These are phyloP conservation scores for Thaumetopoea pityocampa DNA, from an alignment of 1,140 invertebrate species.

Conservation along the genomic window DNA sequence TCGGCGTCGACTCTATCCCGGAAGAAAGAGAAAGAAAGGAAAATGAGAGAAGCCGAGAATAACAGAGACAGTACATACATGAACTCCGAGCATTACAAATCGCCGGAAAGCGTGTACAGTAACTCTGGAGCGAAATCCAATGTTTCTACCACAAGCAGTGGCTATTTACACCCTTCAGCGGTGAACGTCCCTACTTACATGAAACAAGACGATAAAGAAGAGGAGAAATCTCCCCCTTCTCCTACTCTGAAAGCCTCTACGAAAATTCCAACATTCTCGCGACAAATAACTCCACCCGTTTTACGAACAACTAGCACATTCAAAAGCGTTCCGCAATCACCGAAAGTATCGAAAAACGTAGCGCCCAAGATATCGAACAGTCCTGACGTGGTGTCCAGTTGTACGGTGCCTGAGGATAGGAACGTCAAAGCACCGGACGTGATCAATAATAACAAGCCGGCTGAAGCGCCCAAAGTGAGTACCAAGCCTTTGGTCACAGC, in stretches of 20 bases:
- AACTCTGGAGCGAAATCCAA: slow-evolving; percentile 77
- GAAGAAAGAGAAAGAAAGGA: slow-evolving; percentile 79
- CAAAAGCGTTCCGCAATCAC: slow-evolving; percentile 53
- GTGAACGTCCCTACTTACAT: slow-evolving; percentile 78
- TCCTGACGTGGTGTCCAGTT: slow-evolving; percentile 84
- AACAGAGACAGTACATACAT: slow-evolving; percentile 61
- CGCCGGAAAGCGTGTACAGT: slow-evolving; percentile 78
- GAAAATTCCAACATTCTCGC: slow-evolving; percentile 62
- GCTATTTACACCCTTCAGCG: slow-evolving; percentile 83
- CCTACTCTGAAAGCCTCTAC: slow-evolving; percentile 50
- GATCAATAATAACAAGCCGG: slow-evolving; percentile 63
- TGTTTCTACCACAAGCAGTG: slow-evolving; percentile 81
- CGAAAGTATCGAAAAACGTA: slow-evolving; percentile 47
- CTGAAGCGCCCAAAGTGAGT: slow-evolving; percentile 49
- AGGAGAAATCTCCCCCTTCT: slow-evolving; percentile 48
- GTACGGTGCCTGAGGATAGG: slow-evolving; percentile 62
- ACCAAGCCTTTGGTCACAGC: slow-evolving; percentile 38
- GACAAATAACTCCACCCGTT: slow-evolving; percentile 74
- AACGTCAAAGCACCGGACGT: slow-evolving; percentile 79
- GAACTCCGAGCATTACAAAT: slow-evolving; percentile 75
- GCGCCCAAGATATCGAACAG: slow-evolving; percentile 75
- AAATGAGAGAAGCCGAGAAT: slow-evolving; percentile 33
- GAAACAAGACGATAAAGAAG: slow-evolving; percentile 36
- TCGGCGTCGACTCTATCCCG: slow-evolving; percentile 82
- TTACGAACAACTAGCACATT: slow-evolving; percentile 63